Evolutionary conservation across 2,888 invertebrate species (phyloP), one percentile per base, ranked within the genome.

Genomic region (Hydrotaea diabolus): DNA sequence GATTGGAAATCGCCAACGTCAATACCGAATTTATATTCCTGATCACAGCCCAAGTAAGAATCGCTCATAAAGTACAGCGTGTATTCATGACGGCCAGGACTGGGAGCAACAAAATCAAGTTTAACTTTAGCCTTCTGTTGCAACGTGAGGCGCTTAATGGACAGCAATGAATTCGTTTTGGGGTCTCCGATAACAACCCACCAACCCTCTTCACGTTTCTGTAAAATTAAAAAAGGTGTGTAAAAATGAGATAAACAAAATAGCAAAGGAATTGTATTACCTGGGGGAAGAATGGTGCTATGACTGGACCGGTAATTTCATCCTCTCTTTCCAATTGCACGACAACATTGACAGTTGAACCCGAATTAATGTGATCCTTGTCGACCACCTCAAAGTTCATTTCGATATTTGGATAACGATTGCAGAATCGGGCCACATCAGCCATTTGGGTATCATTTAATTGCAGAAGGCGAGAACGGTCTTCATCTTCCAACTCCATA

Each of bases 141-240:
- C 15, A 99, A 94, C 0, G 98, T 98, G 31, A 99, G 94, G 49
- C 99, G 94, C 93, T 99, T 99, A 92, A 99, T 99, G 11, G 99
- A 99, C 8, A 99, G 94, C 62, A 99, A 93, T 0, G 98, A 97
- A 93, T 99, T 99, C 39, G 95, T 94, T 91, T 97, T 97, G 0
- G 98, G 97, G 91, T 99, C 99, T 0, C 99, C 99, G 87, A 99
- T 97, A 11, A 99, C 99, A 53, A 99, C 97, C 99, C 99, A 99
- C 97, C 97, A 97, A 73, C 97, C 97, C 92, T 97, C 97, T 91
- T 97, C 97, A 74, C 97, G 95, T 94, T 97, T 97, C 94, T 97
- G 93, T 26, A 91, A 57, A 55, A 15, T n/a, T 49, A n/a, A 66
- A 17, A 55, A 36, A 2, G 11, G n/a, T 26, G 21, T 15, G 59